These are phyloP conservation scores for Drosophila leonis DNA, from an alignment of 2,888 invertebrate species.

Conservation along the genomic window DNA sequence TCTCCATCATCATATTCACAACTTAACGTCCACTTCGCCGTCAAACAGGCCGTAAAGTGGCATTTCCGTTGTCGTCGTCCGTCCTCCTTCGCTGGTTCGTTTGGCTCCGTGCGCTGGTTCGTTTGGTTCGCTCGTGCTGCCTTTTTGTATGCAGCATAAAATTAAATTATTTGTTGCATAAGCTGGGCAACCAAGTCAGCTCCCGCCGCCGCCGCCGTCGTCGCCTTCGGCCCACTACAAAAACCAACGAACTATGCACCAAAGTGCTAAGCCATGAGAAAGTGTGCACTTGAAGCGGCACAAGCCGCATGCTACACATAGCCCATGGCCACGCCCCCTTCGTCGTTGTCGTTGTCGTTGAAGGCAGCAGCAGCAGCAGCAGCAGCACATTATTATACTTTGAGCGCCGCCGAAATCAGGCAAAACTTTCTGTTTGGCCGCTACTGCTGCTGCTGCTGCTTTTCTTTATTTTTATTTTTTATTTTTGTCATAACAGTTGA, in stretches of 20 bases:
- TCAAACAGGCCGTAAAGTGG: constrained; percentile 80
- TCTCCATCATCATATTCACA: constrained; percentile 73
- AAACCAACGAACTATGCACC: constrained; percentile 72
- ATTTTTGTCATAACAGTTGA: constrained; percentile 60
- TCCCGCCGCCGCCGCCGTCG: background rate
- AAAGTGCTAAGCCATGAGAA: constrained; percentile 81
- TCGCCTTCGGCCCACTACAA: constrained; percentile 39
- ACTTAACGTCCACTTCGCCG: constrained; percentile 80
- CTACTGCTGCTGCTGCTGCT: constrained; percentile 20
- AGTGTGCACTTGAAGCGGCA: constrained; percentile 78
- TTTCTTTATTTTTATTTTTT: constrained; percentile 12
- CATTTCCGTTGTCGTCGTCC: constrained; percentile 76
- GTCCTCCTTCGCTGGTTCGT: constrained; percentile 52
- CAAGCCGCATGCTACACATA: constrained; percentile 62
- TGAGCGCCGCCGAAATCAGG: constrained; percentile 73
- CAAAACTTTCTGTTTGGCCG: constrained; percentile 61
- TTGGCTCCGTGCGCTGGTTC: constrained; percentile 31
- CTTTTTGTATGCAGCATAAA: constrained; percentile 76
- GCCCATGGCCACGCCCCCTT: constrained; percentile 52
- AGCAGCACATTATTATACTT: constrained; percentile 72
- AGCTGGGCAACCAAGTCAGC: constrained; percentile 52
- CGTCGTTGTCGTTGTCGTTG: constrained; percentile 10
- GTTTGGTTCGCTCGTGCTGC: constrained; percentile 31
- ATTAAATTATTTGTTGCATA: constrained; percentile 81
- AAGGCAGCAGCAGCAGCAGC: constrained; percentile 19